These are phyloP conservation scores for Tineola bisselliella DNA, from an alignment of 2,888 invertebrate species.

Conservation along the genomic window DNA sequence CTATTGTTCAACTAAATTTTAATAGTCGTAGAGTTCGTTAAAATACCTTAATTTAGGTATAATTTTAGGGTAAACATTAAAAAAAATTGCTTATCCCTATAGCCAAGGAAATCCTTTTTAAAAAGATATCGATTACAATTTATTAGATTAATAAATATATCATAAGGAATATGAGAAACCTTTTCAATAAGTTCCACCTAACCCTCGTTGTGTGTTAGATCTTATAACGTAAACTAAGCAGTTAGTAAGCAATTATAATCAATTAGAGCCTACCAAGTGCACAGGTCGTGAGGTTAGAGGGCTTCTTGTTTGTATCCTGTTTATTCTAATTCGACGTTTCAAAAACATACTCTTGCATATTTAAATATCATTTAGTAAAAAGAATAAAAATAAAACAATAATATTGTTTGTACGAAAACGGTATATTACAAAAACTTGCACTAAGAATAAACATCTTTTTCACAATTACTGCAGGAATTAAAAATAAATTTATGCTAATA, in stretches of 20 bases:
- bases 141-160: no score
- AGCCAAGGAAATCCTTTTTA: no score
- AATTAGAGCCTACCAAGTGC: not conserved
- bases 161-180: no score
- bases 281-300: not conserved
- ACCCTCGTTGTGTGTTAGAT: no score
- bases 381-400: not conserved
- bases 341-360: no score
- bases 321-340: not conserved
- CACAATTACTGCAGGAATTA: not conserved
- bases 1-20: not conserved
- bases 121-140: no score
- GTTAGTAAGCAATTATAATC: no score
- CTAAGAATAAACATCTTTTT: slow-evolving; percentile 1
- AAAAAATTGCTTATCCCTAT: no score
- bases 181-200: no score
- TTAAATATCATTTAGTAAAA: no score
- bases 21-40: not conserved
- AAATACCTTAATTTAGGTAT: not conserved
- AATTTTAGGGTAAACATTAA: not conserved
- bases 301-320: not conserved
- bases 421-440: not conserved
- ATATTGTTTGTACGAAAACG: not conserved
- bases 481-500: not conserved
- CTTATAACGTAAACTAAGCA: no score